Base-by-base conservation (phyloP, 2,888 invertebrate species). In the Hemithea aestivaria region DNA sequence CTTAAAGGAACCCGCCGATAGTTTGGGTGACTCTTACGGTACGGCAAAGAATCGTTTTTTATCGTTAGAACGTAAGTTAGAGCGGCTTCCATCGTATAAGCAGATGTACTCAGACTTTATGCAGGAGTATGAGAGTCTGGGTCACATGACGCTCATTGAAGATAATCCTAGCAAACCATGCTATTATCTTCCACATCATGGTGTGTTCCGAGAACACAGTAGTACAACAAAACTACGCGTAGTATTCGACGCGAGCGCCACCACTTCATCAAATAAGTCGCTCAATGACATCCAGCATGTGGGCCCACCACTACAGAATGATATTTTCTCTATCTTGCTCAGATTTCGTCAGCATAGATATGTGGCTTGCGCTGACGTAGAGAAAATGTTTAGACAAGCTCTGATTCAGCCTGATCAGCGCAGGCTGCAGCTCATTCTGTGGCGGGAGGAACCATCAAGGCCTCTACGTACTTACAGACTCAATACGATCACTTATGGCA, bases 381-480 rank as follows among this genome's bases (percentile, higher is more conserved):
- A 53, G 25, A 58, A 62, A 48, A 65, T 68, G 62, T 69, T 52
- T 34, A 25, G 68, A 0, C 60, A 64, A 35, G 48, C 58, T 9
- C 12, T 45, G 10, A 40, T 67, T 10, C 31, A 55, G 7, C 24
- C 38, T 1, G 46, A 56, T 10, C 56, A 67, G 36, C 29, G 61
- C 3, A 30, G 51, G 8, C 42, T 62, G 2, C 70, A 71, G 38
- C 30, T 57, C 21, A 65, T 69, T 3, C 27, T 69, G 1, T 73
- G 67, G 66, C 37, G 63, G 1, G 50, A 59, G 1, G 45, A 51
- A 25, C 33, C 50, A 0, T 20, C 35, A 0, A 45, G 58, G 1
- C 46, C 54, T 1, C 7, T 63, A 11, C 10, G 42, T 10, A 37
- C 55, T 2, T 65, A 55, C 29, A 53, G 43, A 6, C 36, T 62